These are phyloP conservation scores for Marmota flaviventris DNA, from an alignment of 2,113 vertebrate genomes.

Conservation along the genomic window DNA sequence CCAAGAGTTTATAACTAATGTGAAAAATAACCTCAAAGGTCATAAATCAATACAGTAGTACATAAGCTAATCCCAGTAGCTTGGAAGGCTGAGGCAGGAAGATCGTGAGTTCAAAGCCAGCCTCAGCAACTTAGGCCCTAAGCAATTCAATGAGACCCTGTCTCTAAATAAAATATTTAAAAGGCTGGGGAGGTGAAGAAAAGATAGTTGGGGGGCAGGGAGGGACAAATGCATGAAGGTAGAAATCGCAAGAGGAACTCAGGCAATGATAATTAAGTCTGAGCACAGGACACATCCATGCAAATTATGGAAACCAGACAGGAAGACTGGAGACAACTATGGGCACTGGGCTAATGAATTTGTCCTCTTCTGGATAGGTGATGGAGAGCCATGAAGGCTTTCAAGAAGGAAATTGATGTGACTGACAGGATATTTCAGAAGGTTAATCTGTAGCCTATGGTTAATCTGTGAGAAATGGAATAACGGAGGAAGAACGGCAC, in stretches of 20 bases:
- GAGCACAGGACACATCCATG: fast-evolving
- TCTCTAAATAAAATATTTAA: too few relatives aligned
- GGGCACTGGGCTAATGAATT: not conserved
- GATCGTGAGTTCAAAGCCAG: too few relatives aligned
- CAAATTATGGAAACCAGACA: not conserved
- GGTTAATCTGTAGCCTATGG: not conserved
- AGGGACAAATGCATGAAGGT: not conserved
- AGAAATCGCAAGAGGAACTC: not conserved
- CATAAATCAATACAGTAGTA: not conserved
- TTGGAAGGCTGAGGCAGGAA: too few relatives aligned
- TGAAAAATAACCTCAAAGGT: not conserved
- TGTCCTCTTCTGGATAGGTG: not conserved
- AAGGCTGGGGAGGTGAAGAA: not conserved
- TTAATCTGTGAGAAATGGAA: not conserved
- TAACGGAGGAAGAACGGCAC: not conserved
- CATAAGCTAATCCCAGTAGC: not conserved
- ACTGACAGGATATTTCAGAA: not conserved
- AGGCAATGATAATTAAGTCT: fast-evolving
- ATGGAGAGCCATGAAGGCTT: not conserved
- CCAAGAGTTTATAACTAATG: not conserved
- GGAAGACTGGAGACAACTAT: not conserved
- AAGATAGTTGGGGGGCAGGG: not conserved
- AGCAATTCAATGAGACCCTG: too few relatives aligned
- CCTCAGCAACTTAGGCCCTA: too few relatives aligned
- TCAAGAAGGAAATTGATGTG: not conserved